Conservation (phyloP, 2,888 invertebrate species). For the Hemaris fuciformis region DNA sequence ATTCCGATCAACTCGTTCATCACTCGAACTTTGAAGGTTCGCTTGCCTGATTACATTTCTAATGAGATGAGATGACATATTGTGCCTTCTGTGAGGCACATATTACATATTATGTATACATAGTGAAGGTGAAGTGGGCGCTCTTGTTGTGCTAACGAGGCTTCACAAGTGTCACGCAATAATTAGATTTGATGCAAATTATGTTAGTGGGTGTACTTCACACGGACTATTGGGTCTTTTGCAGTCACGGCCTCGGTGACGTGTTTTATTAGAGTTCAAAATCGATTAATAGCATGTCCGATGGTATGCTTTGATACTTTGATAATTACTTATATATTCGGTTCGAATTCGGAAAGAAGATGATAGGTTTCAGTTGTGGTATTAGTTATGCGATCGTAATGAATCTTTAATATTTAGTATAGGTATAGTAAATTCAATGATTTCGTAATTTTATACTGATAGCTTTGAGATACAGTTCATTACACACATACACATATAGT, state of each 20-base stretch:
- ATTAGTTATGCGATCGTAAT: no score
- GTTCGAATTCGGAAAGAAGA: no score
- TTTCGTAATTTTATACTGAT: no score
- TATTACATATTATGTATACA: background rate
- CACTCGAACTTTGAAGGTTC: background rate
- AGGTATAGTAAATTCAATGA: no score
- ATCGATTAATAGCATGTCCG: background rate
- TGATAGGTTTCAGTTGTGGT: no score
- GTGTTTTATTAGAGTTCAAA: background rate
- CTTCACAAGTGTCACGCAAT: constrained; percentile 12
- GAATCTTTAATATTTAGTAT: no score
- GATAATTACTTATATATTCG: no score
- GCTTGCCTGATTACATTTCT: background rate
- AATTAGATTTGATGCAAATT: constrained; percentile 14
- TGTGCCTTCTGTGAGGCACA: background rate
- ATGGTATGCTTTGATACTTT: background rate
- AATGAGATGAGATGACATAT: background rate
- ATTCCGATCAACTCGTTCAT: background rate
- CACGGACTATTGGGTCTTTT: constrained; percentile 3
- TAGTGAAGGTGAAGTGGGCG: no score
- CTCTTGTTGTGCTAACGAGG: constrained; percentile 2
- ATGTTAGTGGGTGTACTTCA: constrained; percentile 6
- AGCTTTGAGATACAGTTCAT: no score
- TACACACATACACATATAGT: no score
- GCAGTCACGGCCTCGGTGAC: background rate